A percentile compares a stretch with the other conserved stretches of the same genome.
Evolutionary conservation across 2,113 vertebrate genomes (phyloP).

Genomic region (Halcyon malimbica): DNA sequence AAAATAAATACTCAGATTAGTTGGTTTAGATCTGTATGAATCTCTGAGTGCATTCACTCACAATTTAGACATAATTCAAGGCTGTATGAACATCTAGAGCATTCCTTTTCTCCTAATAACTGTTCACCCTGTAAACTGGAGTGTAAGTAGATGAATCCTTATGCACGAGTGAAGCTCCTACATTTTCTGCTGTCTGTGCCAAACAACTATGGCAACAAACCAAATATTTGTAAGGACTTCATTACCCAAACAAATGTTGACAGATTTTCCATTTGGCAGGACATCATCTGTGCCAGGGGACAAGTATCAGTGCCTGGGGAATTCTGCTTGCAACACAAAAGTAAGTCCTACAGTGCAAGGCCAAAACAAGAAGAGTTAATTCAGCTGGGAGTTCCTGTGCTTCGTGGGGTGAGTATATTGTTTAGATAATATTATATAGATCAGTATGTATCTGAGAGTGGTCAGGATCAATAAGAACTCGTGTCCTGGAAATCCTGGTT

Average conservation of each 20-base stretch:
- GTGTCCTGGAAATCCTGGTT: not conserved
- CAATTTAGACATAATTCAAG: not conserved
- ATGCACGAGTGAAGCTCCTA: not conserved
- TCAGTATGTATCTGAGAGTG: not conserved
- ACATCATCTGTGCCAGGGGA: slow-evolving; percentile 47
- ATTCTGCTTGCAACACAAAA: slow-evolving; percentile 20
- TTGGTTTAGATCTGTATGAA: not conserved
- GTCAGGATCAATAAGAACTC: not conserved
- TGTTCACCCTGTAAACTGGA: not conserved
- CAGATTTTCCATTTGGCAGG: slow-evolving; percentile 63
- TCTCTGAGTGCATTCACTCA: not conserved
- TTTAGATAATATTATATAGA: not conserved
- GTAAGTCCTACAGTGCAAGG: not conserved
- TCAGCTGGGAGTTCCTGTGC: not conserved
- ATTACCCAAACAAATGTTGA: slow-evolving; percentile 53
- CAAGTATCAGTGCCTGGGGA: not conserved
- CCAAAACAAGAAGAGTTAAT: not conserved
- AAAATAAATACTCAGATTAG: not conserved
- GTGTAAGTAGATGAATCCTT: not conserved
- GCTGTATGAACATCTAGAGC: not conserved
- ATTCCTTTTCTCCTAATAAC: not conserved
- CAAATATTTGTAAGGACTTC: slow-evolving; percentile 47
- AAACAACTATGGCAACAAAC: not conserved
- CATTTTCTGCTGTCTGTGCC: not conserved
- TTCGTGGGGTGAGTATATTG: not conserved